Conservation (phyloP, 2,113 vertebrate genomes). For the Alectura lathami region DNA sequence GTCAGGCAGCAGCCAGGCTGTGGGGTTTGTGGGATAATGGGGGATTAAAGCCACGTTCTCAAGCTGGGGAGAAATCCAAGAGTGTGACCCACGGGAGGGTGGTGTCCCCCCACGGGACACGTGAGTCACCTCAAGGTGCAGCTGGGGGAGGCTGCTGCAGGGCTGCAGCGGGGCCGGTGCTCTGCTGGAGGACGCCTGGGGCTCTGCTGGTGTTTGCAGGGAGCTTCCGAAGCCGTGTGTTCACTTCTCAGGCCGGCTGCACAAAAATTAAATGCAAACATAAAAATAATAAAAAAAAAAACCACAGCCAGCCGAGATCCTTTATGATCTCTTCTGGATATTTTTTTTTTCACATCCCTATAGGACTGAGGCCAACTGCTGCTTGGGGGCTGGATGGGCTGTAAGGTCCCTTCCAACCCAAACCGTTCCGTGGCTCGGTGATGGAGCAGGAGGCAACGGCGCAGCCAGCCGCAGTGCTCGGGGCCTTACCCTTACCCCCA, state of each 20-base stretch:
- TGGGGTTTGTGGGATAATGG: background rate
- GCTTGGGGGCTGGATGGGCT: background rate
- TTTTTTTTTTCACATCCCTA: background rate
- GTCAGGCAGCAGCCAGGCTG: background rate
- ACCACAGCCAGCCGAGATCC: too few species aligned
- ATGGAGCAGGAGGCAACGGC: background rate
- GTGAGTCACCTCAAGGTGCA: background rate
- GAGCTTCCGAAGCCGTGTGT: fast-evolving
- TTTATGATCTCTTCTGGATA: background rate
- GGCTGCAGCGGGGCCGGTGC: fast-evolving
- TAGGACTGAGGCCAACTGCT: background rate
- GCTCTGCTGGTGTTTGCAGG: background rate
- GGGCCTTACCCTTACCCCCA: too few species aligned
- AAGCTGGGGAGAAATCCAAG: fast-evolving
- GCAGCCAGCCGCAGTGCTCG: fast-evolving
- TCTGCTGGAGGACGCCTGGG: background rate
- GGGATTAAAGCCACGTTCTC: background rate
- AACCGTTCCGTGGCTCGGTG: background rate
- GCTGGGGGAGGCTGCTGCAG: background rate
- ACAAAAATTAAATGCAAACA: background rate
- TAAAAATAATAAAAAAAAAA: background rate
- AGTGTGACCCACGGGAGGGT: background rate
- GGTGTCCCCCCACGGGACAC: background rate
- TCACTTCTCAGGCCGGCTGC: background rate
- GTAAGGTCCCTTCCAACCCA: background rate